Percentiles rank a stretch among this genome's conserved stretches.
Evolutionary conservation across 2,797 vertebrate genomes (phyloP).

Genomic region (Enteromius fasciolatus): DNA sequence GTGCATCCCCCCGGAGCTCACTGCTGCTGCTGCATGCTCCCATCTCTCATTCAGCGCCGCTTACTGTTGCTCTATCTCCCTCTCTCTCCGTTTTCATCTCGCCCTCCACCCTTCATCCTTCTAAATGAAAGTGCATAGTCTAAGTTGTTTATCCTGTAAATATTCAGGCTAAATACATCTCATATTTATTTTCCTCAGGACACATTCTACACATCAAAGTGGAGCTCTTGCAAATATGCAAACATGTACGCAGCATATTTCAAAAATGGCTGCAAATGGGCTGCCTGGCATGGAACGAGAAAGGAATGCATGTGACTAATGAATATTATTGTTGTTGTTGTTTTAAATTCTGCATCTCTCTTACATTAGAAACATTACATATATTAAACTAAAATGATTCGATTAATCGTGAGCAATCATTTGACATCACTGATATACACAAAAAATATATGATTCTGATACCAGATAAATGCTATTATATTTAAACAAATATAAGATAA

Average conservation of each 20-base stretch:
- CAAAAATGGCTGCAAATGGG: conserved; percentile 45
- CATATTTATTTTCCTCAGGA: conserved; percentile 48
- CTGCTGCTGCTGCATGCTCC: conserved; percentile 31
- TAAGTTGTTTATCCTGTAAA: conserved; percentile 59
- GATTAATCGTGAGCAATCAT: no score
- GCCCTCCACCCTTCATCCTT: conserved; percentile 34
- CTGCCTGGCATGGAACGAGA: conserved; percentile 6
- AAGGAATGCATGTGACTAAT: conserved; percentile 7
- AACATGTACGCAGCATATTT: conserved; percentile 41
- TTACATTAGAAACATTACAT: no score
- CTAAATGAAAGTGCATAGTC: conserved; percentile 59
- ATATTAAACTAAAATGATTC: no score
- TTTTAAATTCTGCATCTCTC: neutral
- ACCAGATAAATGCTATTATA: neutral
- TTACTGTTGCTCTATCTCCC: conserved; percentile 18
- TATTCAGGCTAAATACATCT: conserved; percentile 54
- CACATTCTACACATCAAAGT: conserved; percentile 52
- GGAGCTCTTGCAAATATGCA: conserved; percentile 32
- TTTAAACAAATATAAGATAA: neutral
- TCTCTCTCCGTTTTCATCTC: conserved; percentile 22
- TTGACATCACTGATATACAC: no score
- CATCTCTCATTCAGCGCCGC: conserved; percentile 14
- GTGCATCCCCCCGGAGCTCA: conserved; percentile 66
- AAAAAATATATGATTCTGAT: neutral
- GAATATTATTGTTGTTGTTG: neutral